These are phyloP conservation scores for Oreohelix idahoensis DNA, from an alignment of 1,140 invertebrate genomes.

Conservation along the genomic window DNA sequence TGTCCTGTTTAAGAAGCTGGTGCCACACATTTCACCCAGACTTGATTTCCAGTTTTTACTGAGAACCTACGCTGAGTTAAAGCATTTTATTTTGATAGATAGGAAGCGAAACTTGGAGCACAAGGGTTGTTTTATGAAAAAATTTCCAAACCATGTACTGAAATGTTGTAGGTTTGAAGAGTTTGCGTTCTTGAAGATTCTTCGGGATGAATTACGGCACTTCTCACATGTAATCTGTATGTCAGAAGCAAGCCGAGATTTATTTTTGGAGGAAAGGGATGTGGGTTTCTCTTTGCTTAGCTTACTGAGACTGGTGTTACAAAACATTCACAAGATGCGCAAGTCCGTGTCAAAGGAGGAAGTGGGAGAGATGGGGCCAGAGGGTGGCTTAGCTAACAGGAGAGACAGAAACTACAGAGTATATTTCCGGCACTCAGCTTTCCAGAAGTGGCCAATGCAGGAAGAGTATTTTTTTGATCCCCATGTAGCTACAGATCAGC, in stretches of 20 bases:
- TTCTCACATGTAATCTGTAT: constrained; percentile 17
- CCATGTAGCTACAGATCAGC: not conserved
- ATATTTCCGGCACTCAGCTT: constrained; percentile 16
- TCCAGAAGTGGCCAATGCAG: not conserved
- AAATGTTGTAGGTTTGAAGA: constrained; percentile 24
- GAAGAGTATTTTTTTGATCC: not conserved
- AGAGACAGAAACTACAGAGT: not conserved
- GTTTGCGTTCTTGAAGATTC: constrained; percentile 30
- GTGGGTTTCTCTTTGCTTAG: constrained; percentile 2
- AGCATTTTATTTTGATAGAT: constrained; percentile 25
- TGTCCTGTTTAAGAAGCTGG: constrained; percentile 23
- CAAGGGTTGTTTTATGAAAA: constrained; percentile 28
- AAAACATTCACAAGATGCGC: constrained; percentile 26
- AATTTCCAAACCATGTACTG: not conserved
- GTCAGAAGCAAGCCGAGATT: not conserved
- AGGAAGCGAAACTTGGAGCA: constrained; percentile 7
- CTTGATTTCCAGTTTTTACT: constrained; percentile 35
- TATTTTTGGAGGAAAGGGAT: constrained; percentile 30
- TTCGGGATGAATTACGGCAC: constrained; percentile 25
- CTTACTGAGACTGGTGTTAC: constrained; percentile 13
- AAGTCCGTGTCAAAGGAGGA: not conserved
- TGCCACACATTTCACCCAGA: constrained; percentile 32
- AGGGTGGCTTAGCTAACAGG: not conserved
- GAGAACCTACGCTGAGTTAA: constrained; percentile 32
- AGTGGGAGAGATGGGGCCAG: not conserved